Evolutionary conservation across 1,140 invertebrate species (phyloP).

Genomic region (Philaenus spumarius): DNA sequence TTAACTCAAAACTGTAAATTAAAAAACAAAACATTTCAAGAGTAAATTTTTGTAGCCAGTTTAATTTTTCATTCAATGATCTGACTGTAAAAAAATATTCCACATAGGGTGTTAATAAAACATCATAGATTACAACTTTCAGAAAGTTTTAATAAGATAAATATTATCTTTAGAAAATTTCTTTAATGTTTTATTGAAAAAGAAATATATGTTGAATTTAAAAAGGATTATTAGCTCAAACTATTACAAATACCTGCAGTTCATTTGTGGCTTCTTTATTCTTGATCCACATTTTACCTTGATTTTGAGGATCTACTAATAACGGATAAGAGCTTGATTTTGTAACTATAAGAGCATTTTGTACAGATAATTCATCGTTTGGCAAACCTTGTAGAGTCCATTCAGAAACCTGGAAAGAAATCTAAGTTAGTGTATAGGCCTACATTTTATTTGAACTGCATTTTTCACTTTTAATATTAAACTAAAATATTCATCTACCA

Average conservation of each 20-base stretch:
- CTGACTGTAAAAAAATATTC: no score
- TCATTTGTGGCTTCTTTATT: constrained; percentile 87
- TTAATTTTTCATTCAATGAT: no score
- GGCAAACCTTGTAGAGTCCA: constrained; percentile 95
- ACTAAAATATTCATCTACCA: neutral
- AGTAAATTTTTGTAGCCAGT: no score
- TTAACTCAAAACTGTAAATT: no score
- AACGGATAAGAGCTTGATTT: constrained; percentile 91
- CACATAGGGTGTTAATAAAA: no score
- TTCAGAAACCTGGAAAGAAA: constrained; percentile 60
- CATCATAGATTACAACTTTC: no score
- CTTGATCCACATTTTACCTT: constrained; percentile 97
- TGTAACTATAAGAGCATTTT: constrained; percentile 94
- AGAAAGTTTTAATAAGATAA: no score
- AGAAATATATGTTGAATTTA: no score
- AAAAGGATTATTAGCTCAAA: no score
- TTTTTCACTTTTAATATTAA: neutral
- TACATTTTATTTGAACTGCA: neutral
- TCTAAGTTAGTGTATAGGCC: neutral
- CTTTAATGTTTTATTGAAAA: no score
- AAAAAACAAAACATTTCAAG: no score
- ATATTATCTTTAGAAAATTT: no score
- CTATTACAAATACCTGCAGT: constrained; percentile 61
- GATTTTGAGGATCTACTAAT: constrained; percentile 91
- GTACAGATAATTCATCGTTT: constrained; percentile 91